Evolutionary conservation across 2,888 invertebrate species (phyloP).

Genomic region (Rhynchonema sp.): DNA sequence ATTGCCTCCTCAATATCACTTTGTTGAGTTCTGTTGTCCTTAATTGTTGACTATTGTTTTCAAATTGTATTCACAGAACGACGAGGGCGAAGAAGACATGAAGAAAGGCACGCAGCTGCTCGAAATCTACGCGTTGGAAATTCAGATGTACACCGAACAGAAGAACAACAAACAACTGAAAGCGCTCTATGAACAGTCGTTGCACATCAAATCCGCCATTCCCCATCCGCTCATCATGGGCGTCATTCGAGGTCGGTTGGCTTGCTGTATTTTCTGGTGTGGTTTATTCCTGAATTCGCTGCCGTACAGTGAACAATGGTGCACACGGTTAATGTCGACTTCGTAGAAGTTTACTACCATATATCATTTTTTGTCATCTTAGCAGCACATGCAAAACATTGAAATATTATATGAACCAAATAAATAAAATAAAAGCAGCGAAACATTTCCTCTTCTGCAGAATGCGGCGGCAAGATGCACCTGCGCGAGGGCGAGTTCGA

Average conservation of each 20-base stretch:
- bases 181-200: constrained; percentile 84
- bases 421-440: neutral
- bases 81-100: constrained; percentile 24
- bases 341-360: too few relatives aligned
- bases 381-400: neutral
- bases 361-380: constrained; percentile 1
- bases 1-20: too few relatives aligned
- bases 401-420: too few relatives aligned
- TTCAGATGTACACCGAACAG: constrained; percentile 98
- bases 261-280: neutral
- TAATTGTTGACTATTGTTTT: too few relatives aligned
- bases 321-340: too few relatives aligned
- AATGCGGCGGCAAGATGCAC: constrained; percentile 99
- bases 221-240: constrained; percentile 99
- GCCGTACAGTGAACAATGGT: too few relatives aligned
- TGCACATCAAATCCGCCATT: constrained; percentile 96
- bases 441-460: constrained; percentile 40
- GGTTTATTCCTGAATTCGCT: too few relatives aligned
- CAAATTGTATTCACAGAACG: too few relatives aligned
- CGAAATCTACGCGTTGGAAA: constrained; percentile 95
- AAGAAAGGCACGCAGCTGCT: constrained; percentile 61
- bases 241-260: constrained; percentile 61
- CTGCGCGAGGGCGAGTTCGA: constrained; percentile 93
- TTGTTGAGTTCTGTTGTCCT: too few relatives aligned
- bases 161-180: constrained; percentile 75